Evolutionary conservation across 2,113 vertebrate genomes (phyloP).

Genomic region (Ranitomeya imitator): DNA sequence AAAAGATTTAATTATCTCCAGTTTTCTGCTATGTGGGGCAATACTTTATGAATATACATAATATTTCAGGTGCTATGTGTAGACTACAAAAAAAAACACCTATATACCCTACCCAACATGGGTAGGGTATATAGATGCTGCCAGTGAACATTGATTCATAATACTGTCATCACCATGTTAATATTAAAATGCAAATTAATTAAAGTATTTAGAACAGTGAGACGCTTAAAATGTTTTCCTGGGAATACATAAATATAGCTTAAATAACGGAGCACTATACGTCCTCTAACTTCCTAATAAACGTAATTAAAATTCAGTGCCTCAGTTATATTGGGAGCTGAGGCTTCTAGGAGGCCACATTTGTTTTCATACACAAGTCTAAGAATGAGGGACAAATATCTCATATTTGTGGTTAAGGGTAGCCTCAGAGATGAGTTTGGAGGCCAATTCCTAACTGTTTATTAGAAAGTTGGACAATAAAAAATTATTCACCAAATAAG

Average conservation of each 20-base stretch:
- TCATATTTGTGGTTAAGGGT: neutral
- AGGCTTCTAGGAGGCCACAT: neutral
- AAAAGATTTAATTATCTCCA: too few relatives aligned
- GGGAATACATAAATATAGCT: constrained; percentile 1
- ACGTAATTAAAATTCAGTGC: neutral
- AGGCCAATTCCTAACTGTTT: neutral
- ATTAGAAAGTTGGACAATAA: neutral
- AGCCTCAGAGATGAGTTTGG: neutral
- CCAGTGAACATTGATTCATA: neutral
- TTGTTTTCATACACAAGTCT: neutral
- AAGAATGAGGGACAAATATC: neutral
- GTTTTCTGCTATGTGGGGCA: too few relatives aligned
- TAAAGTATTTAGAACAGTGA: neutral
- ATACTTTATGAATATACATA: too few relatives aligned
- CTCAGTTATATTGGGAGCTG: neutral
- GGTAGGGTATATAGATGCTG: neutral
- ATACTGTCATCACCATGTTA: neutral
- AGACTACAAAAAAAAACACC: too few relatives aligned
- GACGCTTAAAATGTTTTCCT: neutral
- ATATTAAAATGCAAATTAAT: neutral
- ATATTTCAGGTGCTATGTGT: too few relatives aligned
- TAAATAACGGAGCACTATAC: neutral
- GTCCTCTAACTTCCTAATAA: neutral
- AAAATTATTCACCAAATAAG: neutral
- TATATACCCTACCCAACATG: neutral